A percentile compares a stretch with the other conserved stretches of the same genome.
phyloP scores from a whole-genome alignment of 2,888 invertebrate genomes.

The Parthenolecanium corni region DNA sequence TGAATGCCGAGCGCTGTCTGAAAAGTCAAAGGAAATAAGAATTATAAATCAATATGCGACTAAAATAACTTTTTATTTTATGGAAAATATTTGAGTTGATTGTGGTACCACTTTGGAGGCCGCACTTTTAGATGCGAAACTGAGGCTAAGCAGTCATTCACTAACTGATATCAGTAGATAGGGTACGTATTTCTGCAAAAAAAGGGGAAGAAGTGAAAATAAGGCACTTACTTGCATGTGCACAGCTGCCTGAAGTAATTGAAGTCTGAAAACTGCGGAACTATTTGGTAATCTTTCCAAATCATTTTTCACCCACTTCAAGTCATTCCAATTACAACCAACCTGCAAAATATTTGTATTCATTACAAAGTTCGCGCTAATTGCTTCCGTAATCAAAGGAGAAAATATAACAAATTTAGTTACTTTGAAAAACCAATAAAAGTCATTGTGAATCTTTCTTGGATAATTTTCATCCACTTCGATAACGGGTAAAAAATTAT shows the following conservation, averaged over 20 bases:
- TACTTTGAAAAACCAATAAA: slow-evolving; percentile 96
- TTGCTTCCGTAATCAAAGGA: background rate
- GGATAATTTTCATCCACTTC: slow-evolving; percentile 95
- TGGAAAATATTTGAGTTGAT: no score
- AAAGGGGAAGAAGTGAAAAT: background rate
- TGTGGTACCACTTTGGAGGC: no score
- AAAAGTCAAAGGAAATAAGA: slow-evolving; percentile 36
- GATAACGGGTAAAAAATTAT: slow-evolving; percentile 91
- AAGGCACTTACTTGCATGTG: slow-evolving; percentile 57
- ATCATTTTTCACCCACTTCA: slow-evolving; percentile 77
- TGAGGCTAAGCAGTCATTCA: no score
- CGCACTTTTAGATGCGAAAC: no score
- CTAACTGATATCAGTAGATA: no score
- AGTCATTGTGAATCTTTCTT: slow-evolving; percentile 79
- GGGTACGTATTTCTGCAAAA: no score
- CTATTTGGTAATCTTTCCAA: slow-evolving; percentile 90
- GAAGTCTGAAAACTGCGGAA: slow-evolving; percentile 73
- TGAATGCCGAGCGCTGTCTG: slow-evolving; percentile 79
- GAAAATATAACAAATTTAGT: no score
- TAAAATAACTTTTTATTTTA: background rate
- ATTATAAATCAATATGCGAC: background rate
- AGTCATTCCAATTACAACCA: slow-evolving; percentile 93
- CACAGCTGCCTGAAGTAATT: slow-evolving; percentile 79
- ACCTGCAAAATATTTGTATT: slow-evolving; percentile 45
- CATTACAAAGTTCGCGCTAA: no score